phyloP scores from a whole-genome alignment of 2,113 vertebrate genomes.

The Megalops atlanticus region DNA sequence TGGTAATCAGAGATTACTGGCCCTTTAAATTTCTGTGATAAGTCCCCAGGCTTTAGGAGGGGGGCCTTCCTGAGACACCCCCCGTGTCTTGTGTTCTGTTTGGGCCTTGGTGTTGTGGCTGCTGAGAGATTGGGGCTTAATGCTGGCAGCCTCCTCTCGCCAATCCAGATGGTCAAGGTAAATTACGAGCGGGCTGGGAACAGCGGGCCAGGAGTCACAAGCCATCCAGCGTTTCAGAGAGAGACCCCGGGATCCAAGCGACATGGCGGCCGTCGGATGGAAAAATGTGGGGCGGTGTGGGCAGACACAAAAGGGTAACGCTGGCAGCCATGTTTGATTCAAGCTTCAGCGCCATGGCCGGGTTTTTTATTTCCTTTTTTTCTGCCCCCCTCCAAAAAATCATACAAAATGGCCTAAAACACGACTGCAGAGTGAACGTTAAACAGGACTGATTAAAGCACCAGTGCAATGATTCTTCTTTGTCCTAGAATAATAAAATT shows the following conservation, averaged over 20 bases:
- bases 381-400: not conserved
- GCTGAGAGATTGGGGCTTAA: conserved; percentile 42
- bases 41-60: conserved; percentile 59
- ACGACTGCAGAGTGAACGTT: conserved; percentile 4
- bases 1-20: conserved; percentile 81
- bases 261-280: conserved; percentile 25
- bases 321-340: conserved; percentile 26
- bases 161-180: conserved; percentile 63
- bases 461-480: conserved; percentile 20
- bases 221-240: not conserved
- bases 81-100: conserved; percentile 51
- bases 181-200: not conserved
- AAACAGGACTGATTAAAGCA: conserved; percentile 29
- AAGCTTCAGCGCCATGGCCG: not conserved
- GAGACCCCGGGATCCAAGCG: conserved; percentile 16
- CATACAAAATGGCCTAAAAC: not conserved
- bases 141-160: conserved; percentile 58
- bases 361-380: not conserved
- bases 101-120: conserved; percentile 48
- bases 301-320: conserved; percentile 38
- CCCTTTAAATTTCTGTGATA: conserved; percentile 81
- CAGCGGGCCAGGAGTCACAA: not conserved
- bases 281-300: conserved; percentile 16
- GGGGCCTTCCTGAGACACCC: conserved; percentile 73
- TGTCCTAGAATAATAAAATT: conserved; percentile 39